phyloP scores from a whole-genome alignment of 2,797 vertebrate species.

The Pangasius larnaudii region DNA sequence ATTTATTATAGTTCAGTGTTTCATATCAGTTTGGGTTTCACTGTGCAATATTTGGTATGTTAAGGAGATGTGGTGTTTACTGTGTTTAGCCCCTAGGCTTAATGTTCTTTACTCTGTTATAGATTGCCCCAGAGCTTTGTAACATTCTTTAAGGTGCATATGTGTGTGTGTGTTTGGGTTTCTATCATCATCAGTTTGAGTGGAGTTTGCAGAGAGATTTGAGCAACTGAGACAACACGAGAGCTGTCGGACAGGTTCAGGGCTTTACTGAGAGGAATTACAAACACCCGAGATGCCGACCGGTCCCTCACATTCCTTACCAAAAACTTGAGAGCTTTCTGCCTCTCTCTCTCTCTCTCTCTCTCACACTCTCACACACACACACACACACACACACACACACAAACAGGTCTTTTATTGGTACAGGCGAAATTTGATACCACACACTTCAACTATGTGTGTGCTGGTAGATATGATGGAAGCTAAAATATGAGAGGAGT shows the following conservation, averaged over 20 bases:
- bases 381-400: too few relatives aligned
- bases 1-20: not conserved
- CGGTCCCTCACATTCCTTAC: not conserved
- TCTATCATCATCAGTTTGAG: not conserved
- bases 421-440: not conserved
- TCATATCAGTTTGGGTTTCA: not conserved
- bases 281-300: not conserved
- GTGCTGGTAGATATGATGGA: not conserved
- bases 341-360: not conserved
- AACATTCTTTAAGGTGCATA: not conserved
- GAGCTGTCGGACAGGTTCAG: not conserved
- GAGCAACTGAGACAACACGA: not conserved
- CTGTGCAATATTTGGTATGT: not conserved
- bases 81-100: not conserved
- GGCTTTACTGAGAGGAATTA: conserved; percentile 5
- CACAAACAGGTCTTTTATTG: not conserved
- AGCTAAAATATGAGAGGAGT: not conserved
- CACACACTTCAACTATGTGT: not conserved
- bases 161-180: not conserved
- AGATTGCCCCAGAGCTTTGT: conserved; percentile 6
- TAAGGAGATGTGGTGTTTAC: not conserved
- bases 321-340: not conserved
- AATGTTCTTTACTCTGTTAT: not conserved
- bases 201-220: not conserved
- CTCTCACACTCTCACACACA: too few relatives aligned